Conservation (phyloP, 2,113 vertebrate genomes). For the Sterna hirundo region DNA sequence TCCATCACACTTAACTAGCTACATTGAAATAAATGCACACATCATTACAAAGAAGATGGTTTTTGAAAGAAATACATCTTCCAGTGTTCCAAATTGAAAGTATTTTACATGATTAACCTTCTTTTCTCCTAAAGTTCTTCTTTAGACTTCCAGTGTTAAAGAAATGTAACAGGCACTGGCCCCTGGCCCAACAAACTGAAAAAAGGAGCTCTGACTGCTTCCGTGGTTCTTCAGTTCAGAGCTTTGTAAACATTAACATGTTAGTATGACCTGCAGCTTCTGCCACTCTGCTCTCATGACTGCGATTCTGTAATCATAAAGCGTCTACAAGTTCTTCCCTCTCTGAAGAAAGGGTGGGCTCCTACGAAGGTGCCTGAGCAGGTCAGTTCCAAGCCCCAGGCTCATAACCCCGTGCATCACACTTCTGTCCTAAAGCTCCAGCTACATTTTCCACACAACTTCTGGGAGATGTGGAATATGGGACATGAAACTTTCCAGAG, state of each 20-base stretch:
- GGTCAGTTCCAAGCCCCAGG: background rate
- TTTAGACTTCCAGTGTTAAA: background rate
- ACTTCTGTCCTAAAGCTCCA: background rate
- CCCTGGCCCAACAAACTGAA: background rate
- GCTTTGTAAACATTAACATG: constrained; percentile 43
- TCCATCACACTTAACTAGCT: background rate
- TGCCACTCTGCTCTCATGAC: background rate
- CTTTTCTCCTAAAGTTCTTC: background rate
- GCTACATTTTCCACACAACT: constrained; percentile 26
- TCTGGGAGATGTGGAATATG: background rate
- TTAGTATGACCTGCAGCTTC: background rate
- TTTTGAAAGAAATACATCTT: background rate
- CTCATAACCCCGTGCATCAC: background rate
- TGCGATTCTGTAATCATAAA: background rate
- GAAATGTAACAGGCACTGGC: background rate
- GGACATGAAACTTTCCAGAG: background rate
- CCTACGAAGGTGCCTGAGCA: accelerated
- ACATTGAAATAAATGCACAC: background rate
- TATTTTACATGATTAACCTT: background rate
- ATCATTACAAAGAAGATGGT: background rate
- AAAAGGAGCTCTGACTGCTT: background rate
- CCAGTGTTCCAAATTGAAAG: background rate
- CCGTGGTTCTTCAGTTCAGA: background rate
- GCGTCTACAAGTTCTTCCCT: background rate
- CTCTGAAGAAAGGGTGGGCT: background rate